These are phyloP conservation scores for Gryllus longicercus DNA, from an alignment of 2,888 invertebrate species.

Conservation along the genomic window DNA sequence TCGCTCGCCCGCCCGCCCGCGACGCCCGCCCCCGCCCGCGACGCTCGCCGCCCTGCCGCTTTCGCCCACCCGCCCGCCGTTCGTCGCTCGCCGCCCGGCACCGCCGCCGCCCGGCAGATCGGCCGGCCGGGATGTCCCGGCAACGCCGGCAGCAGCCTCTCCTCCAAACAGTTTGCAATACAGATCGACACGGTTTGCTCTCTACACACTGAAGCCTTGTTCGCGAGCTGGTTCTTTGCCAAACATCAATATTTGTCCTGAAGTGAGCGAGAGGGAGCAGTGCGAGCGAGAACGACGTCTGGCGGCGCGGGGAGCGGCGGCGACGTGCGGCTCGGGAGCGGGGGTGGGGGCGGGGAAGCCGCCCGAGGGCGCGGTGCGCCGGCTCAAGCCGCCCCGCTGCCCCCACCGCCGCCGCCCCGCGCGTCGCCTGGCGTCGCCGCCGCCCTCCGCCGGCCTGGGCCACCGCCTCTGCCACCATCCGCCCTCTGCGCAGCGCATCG, in stretches of 20 bases:
- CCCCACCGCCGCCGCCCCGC: background rate
- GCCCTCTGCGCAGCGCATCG: background rate
- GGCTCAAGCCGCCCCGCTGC: background rate
- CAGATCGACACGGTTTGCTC: conserved; percentile 37
- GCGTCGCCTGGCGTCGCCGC: background rate
- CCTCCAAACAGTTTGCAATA: conserved; percentile 35
- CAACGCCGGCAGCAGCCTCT: conserved; percentile 17
- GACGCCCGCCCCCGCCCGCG: too few relatives aligned
- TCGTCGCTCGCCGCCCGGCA: background rate
- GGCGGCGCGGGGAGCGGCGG: conserved; percentile 19
- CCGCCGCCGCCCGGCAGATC: background rate
- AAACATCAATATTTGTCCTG: conserved; percentile 38
- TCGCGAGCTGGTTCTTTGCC: conserved; percentile 36
- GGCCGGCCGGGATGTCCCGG: conserved; percentile 9
- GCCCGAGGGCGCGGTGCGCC: background rate
- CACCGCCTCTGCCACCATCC: background rate
- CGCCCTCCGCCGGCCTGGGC: background rate
- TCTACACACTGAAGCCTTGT: conserved; percentile 32
- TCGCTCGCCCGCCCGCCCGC: background rate
- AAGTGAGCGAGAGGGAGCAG: conserved; percentile 23
- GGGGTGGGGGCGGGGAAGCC: conserved; percentile 11
- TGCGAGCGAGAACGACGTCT: conserved; percentile 23
- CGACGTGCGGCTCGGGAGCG: background rate
- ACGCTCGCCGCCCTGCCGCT: too few relatives aligned
- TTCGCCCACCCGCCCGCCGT: background rate